A percentile compares a stretch with the other conserved stretches of the same genome.
Evolutionary conservation across 2,888 invertebrate species (phyloP).

Genomic region (Nephrotoma appendiculata): DNA sequence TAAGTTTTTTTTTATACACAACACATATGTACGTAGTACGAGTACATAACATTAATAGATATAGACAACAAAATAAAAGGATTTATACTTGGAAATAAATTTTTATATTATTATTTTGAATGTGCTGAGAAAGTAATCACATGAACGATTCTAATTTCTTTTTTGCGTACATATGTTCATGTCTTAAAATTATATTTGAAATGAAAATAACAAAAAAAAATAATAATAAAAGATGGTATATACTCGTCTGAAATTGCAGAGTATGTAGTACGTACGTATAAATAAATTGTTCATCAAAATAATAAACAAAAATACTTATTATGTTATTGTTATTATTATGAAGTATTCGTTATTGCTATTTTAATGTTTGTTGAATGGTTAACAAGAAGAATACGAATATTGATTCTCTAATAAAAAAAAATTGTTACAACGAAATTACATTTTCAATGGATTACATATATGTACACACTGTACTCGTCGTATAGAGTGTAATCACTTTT

Average conservation of each 20-base stretch:
- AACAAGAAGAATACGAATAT: background rate
- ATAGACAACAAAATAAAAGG: background rate
- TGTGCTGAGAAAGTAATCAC: background rate
- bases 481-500: background rate
- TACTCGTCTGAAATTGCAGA: background rate
- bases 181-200: background rate
- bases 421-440: background rate
- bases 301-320: background rate
- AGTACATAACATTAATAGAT: background rate
- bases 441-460: background rate
- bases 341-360: background rate
- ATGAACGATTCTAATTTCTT: background rate
- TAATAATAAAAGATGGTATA: background rate
- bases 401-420: background rate
- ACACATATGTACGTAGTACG: background rate
- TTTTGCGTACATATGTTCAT: background rate
- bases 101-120: background rate
- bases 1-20: background rate
- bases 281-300: background rate
- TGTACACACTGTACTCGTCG: no score
- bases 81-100: background rate
- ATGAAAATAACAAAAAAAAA: background rate
- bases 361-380: background rate
- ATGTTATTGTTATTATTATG: background rate
- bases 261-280: background rate